Conservation (phyloP, 2,113 vertebrate species). For the Martes martes region DNA sequence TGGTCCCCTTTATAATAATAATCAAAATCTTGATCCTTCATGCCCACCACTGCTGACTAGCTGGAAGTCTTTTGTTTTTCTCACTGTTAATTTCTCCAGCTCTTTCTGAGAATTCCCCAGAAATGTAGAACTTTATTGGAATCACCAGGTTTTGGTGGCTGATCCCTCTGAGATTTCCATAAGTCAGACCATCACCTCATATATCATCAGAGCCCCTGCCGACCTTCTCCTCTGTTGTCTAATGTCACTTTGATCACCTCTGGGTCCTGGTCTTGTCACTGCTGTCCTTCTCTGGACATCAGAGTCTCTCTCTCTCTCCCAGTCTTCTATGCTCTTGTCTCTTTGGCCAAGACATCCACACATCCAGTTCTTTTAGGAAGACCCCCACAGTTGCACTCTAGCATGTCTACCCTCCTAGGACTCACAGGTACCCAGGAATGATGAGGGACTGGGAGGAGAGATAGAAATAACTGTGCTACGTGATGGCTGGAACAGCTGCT, state of each 20-base stretch:
- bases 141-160: neutral
- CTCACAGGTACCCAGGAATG: neutral
- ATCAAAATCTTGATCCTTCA: neutral
- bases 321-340: neutral
- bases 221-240: neutral
- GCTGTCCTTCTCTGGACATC: neutral
- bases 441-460: neutral
- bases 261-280: neutral
- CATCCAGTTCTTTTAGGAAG: neutral
- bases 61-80: neutral
- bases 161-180: neutral
- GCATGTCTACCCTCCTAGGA: neutral
- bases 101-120: neutral
- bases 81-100: neutral
- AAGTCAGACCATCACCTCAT: neutral
- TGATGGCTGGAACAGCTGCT: neutral
- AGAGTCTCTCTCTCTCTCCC: neutral
- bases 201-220: neutral
- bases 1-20: neutral
- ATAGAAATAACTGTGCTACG: neutral
- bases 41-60: neutral
- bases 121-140: neutral
- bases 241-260: neutral
- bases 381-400: neutral
- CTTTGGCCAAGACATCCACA: neutral